Conservation (phyloP, 2,888 invertebrate species). For the Cylloceria caligata region DNA sequence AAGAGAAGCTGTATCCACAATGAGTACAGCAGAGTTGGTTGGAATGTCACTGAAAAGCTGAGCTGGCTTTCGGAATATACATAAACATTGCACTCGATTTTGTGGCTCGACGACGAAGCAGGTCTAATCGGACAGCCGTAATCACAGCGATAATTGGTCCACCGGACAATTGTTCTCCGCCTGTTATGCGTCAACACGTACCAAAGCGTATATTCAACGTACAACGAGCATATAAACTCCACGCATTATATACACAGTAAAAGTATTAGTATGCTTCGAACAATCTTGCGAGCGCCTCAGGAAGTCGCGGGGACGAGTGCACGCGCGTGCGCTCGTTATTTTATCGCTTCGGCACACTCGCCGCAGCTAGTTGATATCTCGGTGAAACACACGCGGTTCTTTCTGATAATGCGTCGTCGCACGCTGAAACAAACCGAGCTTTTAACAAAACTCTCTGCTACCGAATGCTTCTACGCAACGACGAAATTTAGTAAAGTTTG, state of each 20-base stretch:
- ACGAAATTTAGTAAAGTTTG: not conserved
- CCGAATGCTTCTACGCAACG: not conserved
- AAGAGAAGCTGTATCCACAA: not conserved
- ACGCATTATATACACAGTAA: not conserved
- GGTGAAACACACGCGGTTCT: slow-evolving; percentile 72
- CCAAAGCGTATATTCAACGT: not conserved
- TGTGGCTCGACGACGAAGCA: slow-evolving; percentile 50
- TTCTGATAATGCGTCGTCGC: slow-evolving; percentile 58
- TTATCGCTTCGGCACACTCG: slow-evolving; percentile 78
- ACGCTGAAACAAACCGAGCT: slow-evolving; percentile 31
- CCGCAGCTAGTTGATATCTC: slow-evolving; percentile 72
- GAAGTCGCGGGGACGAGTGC: slow-evolving; percentile 76
- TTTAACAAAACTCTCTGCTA: slow-evolving; percentile 1
- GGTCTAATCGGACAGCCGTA: slow-evolving; percentile 68
- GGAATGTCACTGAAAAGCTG: slow-evolving; percentile 13
- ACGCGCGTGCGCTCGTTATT: slow-evolving; percentile 64
- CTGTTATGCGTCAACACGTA: slow-evolving; percentile 25
- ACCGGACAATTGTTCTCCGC: slow-evolving; percentile 67
- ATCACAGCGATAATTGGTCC: slow-evolving; percentile 69
- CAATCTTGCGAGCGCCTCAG: slow-evolving; percentile 72
- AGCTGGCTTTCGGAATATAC: slow-evolving; percentile 57
- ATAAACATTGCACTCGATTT: slow-evolving; percentile 41
- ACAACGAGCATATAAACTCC: not conserved
- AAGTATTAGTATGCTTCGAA: slow-evolving; percentile 56
- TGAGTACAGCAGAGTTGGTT: not conserved